Evolutionary conservation across 2,797 vertebrate genomes (phyloP).

Genomic region (Trematomus bernacchii): DNA sequence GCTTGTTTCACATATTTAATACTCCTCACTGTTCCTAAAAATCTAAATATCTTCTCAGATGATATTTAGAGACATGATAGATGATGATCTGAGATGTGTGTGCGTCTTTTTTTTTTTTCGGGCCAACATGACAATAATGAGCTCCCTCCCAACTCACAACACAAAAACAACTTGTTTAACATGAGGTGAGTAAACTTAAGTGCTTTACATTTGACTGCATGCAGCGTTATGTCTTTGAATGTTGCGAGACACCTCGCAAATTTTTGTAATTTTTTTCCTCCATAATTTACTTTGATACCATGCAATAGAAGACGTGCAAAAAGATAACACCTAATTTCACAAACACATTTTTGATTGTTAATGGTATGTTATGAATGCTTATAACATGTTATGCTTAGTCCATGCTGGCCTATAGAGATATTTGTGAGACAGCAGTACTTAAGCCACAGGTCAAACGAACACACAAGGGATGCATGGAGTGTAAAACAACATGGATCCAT

Average conservation of each 20-base stretch:
- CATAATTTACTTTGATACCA: constrained; percentile 90
- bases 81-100: constrained; percentile 67
- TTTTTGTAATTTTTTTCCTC: constrained; percentile 79
- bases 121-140: constrained; percentile 85
- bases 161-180: constrained; percentile 61
- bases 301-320: constrained; percentile 92
- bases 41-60: constrained; percentile 67
- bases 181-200: constrained; percentile 85
- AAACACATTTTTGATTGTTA: constrained; percentile 90
- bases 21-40: constrained; percentile 78
- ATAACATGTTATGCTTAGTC: constrained; percentile 90
- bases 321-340: constrained; percentile 91
- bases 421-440: constrained; percentile 89
- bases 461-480: constrained; percentile 88
- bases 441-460: constrained; percentile 91
- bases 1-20: constrained; percentile 83
- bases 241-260: constrained; percentile 80
- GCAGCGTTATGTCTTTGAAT: constrained; percentile 86
- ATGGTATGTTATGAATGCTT: constrained; percentile 91
- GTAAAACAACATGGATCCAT: constrained; percentile 89
- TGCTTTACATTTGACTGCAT: constrained; percentile 86
- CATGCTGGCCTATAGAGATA: constrained; percentile 91
- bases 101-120: constrained; percentile 52
- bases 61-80: constrained; percentile 62
- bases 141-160: constrained; percentile 82